Evolutionary conservation across 2,888 invertebrate species (phyloP).

Genomic region (Nomada hirtipes): DNA sequence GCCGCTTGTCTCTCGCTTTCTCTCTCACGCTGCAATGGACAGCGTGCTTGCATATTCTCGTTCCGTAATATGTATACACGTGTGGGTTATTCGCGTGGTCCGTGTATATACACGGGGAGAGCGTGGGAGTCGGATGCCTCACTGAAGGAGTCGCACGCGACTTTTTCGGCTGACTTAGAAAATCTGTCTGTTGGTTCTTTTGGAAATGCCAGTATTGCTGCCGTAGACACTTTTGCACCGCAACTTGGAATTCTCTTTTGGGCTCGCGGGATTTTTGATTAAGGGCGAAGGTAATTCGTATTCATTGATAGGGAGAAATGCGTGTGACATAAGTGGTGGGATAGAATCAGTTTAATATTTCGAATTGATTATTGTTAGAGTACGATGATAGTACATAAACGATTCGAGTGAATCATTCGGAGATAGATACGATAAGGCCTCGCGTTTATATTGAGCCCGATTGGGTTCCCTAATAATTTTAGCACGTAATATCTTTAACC

Average conservation of each 20-base stretch:
- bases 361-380: conserved; percentile 5
- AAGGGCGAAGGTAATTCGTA: neutral
- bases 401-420: neutral
- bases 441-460: neutral
- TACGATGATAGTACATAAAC: neutral
- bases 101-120: neutral
- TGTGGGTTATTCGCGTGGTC: neutral
- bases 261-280: too few relatives aligned
- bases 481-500: too few relatives aligned
- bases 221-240: too few relatives aligned
- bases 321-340: neutral
- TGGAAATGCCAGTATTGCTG: too few relatives aligned
- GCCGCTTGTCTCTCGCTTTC: conserved; percentile 34
- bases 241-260: too few relatives aligned
- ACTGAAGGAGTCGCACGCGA: conserved; percentile 33
- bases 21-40: conserved; percentile 20
- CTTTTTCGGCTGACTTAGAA: neutral
- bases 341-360: conserved; percentile 20
- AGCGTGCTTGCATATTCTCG: neutral
- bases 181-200: too few relatives aligned
- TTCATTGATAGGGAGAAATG: neutral
- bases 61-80: neutral
- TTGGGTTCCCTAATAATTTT: too few relatives aligned
- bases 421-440: neutral
- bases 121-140: conserved; percentile 47